Percentiles rank a stretch among this genome's conserved stretches.
phyloP scores from a whole-genome alignment of 2,113 vertebrate species.

The Elaphurus davidianus region DNA sequence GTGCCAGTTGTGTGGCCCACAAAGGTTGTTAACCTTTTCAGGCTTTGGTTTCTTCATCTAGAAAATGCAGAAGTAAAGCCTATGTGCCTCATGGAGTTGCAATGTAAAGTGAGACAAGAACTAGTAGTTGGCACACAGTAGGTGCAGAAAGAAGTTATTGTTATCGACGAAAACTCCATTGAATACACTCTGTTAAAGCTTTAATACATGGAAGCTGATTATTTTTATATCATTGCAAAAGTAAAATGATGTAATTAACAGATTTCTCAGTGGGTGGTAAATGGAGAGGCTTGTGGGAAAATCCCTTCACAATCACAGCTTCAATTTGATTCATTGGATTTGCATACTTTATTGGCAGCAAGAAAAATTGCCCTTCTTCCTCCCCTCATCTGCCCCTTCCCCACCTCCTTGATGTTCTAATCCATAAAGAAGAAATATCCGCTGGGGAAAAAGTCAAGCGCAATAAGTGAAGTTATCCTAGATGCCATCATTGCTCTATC shows the following conservation, averaged over 20 bases:
- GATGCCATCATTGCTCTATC: too few relatives aligned
- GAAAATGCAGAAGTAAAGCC: neutral
- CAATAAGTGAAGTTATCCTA: accelerated
- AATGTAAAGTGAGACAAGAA: neutral
- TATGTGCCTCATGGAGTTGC: too few relatives aligned
- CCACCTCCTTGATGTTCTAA: neutral
- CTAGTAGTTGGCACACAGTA: neutral
- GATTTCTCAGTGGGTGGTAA: neutral
- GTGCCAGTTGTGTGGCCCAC: neutral
- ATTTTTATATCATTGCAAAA: neutral
- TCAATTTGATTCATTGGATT: neutral
- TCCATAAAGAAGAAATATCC: neutral
- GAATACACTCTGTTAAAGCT: neutral
- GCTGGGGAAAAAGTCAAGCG: neutral
- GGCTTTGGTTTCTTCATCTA: neutral
- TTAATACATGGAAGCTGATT: neutral
- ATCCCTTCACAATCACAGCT: neutral
- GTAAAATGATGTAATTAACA: neutral
- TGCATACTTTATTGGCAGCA: neutral
- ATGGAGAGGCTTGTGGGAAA: neutral
- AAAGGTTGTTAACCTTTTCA: neutral
- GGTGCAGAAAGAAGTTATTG: neutral
- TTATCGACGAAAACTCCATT: neutral
- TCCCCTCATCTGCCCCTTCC: neutral
- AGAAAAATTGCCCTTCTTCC: neutral